phyloP scores from a whole-genome alignment of 2,113 vertebrate species.

The Hucho hucho region DNA sequence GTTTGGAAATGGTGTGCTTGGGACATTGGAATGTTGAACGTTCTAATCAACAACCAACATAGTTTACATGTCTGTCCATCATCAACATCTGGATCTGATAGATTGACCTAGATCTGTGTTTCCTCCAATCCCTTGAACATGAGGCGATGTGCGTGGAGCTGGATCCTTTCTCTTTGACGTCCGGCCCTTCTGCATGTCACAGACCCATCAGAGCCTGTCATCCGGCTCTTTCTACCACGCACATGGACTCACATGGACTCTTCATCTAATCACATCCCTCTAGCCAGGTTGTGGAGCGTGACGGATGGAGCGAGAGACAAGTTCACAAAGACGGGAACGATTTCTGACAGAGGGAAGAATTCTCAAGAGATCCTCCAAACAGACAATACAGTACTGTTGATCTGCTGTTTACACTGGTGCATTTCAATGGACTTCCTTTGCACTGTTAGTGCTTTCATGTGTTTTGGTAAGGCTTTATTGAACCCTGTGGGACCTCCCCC shows the following conservation, averaged over 20 bases:
- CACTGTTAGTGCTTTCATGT: neutral
- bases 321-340: neutral
- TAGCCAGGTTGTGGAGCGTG: slow-evolving; percentile 32
- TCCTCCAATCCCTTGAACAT: neutral
- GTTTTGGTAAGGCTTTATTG: neutral
- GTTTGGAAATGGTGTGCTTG: too few relatives aligned
- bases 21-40: too few relatives aligned
- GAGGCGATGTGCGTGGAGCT: neutral
- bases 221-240: slow-evolving; percentile 24
- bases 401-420: neutral
- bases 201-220: slow-evolving; percentile 34
- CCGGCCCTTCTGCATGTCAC: slow-evolving; percentile 29
- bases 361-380: neutral
- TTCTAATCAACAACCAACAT: too few relatives aligned
- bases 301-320: slow-evolving; percentile 1
- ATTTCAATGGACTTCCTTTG: neutral
- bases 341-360: slow-evolving; percentile 8
- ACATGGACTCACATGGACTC: slow-evolving; percentile 25
- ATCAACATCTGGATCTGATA: too few relatives aligned
- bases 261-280: slow-evolving; percentile 27
- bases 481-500: neutral
- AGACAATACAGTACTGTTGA: neutral
- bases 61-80: too few relatives aligned
- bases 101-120: slow-evolving; percentile 15
- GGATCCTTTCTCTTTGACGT: neutral